phyloP scores from a whole-genome alignment of 2,113 vertebrate species.

The Erythrocercus mccallii region DNA sequence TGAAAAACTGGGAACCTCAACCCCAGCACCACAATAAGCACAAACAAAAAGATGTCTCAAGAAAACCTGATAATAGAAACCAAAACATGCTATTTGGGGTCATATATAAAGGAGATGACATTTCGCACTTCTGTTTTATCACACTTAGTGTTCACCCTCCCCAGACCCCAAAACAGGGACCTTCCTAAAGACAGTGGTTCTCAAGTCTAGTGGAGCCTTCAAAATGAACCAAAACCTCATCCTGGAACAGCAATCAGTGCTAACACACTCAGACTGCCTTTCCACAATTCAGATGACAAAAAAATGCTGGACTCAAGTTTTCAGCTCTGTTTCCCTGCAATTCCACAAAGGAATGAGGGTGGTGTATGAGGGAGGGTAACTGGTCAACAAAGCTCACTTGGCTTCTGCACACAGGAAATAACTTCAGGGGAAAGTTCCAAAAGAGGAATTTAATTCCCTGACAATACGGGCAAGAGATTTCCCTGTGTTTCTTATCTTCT shows the following conservation, averaged over 20 bases:
- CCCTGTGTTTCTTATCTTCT: conserved; percentile 67
- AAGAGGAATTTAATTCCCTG: conserved; percentile 14
- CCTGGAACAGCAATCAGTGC: background rate
- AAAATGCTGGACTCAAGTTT: background rate
- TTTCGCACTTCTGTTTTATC: background rate
- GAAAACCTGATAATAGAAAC: background rate
- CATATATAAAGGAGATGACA: background rate
- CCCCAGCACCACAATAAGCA: background rate
- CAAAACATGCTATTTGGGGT: background rate
- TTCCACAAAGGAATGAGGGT: background rate
- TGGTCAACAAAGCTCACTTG: background rate
- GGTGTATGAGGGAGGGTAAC: background rate
- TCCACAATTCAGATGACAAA: background rate
- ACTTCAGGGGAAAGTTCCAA: conserved; percentile 1
- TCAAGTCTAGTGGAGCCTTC: background rate
- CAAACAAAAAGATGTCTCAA: background rate
- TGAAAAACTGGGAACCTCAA: background rate
- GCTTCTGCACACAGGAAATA: background rate
- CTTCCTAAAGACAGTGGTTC: accelerated
- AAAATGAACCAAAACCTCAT: background rate
- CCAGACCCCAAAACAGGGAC: background rate
- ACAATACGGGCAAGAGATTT: conserved; percentile 5
- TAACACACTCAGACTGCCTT: background rate
- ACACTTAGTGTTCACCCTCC: accelerated
- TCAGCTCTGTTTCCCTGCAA: background rate